These are phyloP conservation scores for Pangasius djambal DNA, from an alignment of 2,797 vertebrate genomes.

Conservation along the genomic window DNA sequence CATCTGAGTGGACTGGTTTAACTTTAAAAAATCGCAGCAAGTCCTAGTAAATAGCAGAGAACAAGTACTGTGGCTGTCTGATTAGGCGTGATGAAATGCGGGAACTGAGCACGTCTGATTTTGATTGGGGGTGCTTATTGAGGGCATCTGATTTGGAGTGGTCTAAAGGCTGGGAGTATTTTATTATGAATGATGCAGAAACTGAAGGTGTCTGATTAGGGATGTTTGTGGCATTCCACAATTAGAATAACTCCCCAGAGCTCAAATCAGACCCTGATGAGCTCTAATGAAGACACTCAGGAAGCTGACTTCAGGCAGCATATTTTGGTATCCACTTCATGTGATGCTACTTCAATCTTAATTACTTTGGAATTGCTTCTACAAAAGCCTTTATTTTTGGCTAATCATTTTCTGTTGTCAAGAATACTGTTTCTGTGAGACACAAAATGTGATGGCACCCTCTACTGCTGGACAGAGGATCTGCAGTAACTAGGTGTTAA, in stretches of 20 bases:
- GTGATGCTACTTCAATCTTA: slow-evolving; percentile 2
- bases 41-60: not conserved
- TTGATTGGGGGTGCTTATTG: slow-evolving; percentile 33
- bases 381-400: not conserved
- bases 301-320: slow-evolving; percentile 22
- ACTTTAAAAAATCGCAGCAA: slow-evolving; percentile 9
- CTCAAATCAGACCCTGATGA: slow-evolving; percentile 36
- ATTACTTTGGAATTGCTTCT: slow-evolving; percentile 6
- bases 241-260: slow-evolving; percentile 20
- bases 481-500: not conserved
- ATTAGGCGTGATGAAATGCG: slow-evolving; percentile 1
- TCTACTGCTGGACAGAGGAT: slow-evolving; percentile 42
- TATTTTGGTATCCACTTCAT: slow-evolving; percentile 2
- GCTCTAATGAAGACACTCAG: slow-evolving; percentile 35
- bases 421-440: not conserved
- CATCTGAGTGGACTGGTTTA: slow-evolving; percentile 34
- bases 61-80: not conserved
- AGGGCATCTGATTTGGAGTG: slow-evolving; percentile 36
- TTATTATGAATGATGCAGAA: slow-evolving; percentile 27
- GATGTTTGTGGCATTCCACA: slow-evolving; percentile 22
- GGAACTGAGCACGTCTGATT: slow-evolving; percentile 24
- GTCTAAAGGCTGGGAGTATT: slow-evolving; percentile 12
- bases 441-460: slow-evolving; percentile 24
- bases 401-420: not conserved
- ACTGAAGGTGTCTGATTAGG: slow-evolving; percentile 48